Conservation (phyloP, 2,888 invertebrate genomes). For the Ennomos erosarius region DNA sequence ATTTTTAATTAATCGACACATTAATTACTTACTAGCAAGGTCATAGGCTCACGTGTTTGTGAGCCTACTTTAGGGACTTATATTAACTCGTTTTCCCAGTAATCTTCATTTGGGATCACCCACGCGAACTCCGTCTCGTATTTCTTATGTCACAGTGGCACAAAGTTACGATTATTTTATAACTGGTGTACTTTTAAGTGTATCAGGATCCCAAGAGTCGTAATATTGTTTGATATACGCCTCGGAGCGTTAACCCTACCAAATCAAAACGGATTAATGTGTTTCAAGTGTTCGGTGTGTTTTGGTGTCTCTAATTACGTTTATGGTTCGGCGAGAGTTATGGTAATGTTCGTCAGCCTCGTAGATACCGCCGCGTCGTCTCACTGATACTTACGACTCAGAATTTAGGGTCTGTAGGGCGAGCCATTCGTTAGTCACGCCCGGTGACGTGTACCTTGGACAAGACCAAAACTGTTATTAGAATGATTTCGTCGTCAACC, state of each 20-base stretch:
- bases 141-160: slow-evolving; percentile 57
- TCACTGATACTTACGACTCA: slow-evolving; percentile 84
- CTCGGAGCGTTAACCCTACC: slow-evolving; percentile 68
- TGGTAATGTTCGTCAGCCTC: slow-evolving; percentile 78
- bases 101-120: slow-evolving; percentile 60
- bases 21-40: slow-evolving; percentile 20
- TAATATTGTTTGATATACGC: slow-evolving; percentile 62
- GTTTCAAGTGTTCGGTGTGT: slow-evolving; percentile 75
- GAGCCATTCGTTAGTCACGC: slow-evolving; percentile 85
- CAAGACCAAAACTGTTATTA: slow-evolving; percentile 85
- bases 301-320: slow-evolving; percentile 81
- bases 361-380: slow-evolving; percentile 67
- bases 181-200: slow-evolving; percentile 54
- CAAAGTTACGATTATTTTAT: slow-evolving; percentile 63
- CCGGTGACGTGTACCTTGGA: slow-evolving; percentile 85
- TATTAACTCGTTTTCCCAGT: slow-evolving; percentile 54
- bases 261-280: slow-evolving; percentile 78
- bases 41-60: slow-evolving; percentile 7
- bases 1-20: slow-evolving; percentile 34
- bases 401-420: slow-evolving; percentile 85
- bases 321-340: slow-evolving; percentile 77
- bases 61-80: slow-evolving; percentile 40
- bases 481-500: slow-evolving; percentile 72
- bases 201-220: slow-evolving; percentile 59
- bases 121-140: slow-evolving; percentile 54